phyloP scores from a whole-genome alignment of 2,888 invertebrate genomes.

The Orthonychiurus folsomi region DNA sequence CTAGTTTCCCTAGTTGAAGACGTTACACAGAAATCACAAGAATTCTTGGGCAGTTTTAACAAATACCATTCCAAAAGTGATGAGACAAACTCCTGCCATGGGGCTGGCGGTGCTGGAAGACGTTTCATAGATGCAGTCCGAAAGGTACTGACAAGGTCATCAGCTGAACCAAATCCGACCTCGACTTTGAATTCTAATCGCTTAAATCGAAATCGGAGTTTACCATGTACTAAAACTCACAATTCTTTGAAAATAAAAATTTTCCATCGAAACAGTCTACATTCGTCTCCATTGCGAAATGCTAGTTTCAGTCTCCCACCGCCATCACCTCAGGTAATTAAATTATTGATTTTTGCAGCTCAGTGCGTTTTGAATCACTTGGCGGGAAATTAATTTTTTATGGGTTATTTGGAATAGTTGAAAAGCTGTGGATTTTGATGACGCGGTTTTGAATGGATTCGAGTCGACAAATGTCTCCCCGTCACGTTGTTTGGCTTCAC shows the following conservation, averaged over 20 bases:
- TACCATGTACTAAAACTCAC: constrained; percentile 20
- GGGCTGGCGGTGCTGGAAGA: constrained; percentile 48
- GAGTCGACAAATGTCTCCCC: too few species aligned
- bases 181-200: constrained; percentile 19
- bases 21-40: constrained; percentile 73
- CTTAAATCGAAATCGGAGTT: background rate
- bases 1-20: constrained; percentile 82
- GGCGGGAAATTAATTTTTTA: too few species aligned
- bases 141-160: constrained; percentile 58
- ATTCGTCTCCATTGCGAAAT: background rate
- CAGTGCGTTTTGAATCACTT: too few species aligned
- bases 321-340: too few species aligned
- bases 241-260: constrained; percentile 32
- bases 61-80: constrained; percentile 47
- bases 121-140: constrained; percentile 83
- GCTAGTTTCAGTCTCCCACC: too few species aligned
- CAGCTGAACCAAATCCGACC: constrained; percentile 47
- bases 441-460: too few species aligned
- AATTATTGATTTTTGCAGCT: too few species aligned
- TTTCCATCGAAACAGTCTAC: constrained; percentile 27
- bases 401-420: too few species aligned
- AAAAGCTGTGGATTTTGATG: too few species aligned
- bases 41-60: constrained; percentile 63
- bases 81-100: too few species aligned
- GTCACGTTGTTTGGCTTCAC: too few species aligned